Evolutionary conservation across 53 echinoderm and acorn worm species (phyloP).

Genomic region (Holothuria scabra): DNA sequence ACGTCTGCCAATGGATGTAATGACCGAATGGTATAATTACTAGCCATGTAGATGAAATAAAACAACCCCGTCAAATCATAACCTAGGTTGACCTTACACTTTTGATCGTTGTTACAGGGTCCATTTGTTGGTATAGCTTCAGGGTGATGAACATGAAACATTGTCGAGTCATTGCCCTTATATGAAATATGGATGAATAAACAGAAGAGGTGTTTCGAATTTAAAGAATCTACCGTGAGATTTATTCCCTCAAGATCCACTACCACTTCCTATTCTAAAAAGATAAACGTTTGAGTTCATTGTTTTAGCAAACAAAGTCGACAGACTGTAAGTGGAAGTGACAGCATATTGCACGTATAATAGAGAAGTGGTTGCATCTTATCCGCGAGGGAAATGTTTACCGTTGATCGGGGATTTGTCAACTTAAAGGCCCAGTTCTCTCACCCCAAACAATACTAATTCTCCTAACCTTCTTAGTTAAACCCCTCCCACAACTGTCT

Average conservation of each 20-base stretch:
- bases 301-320: conserved; percentile 14
- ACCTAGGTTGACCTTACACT: too few species aligned
- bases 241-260: not conserved
- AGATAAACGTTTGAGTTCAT: not conserved
- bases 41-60: too few species aligned
- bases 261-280: not conserved
- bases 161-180: conserved; percentile 26
- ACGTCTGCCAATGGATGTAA: too few species aligned
- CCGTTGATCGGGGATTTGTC: not conserved
- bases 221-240: not conserved
- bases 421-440: too few species aligned
- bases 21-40: too few species aligned
- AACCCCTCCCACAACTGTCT: too few species aligned
- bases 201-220: conserved; percentile 3
- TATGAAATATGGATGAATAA: not conserved
- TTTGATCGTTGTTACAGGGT: too few species aligned
- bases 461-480: too few species aligned
- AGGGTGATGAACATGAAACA: not conserved
- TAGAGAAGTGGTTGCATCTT: not conserved
- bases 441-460: too few species aligned
- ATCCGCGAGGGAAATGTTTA: conserved; percentile 4
- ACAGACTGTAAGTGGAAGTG: conserved; percentile 7
- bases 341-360: not conserved
- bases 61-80: too few species aligned
- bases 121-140: too few species aligned